These are phyloP conservation scores for Lampris megalopsis DNA, from an alignment of 2,113 vertebrate genomes.

Conservation along the genomic window DNA sequence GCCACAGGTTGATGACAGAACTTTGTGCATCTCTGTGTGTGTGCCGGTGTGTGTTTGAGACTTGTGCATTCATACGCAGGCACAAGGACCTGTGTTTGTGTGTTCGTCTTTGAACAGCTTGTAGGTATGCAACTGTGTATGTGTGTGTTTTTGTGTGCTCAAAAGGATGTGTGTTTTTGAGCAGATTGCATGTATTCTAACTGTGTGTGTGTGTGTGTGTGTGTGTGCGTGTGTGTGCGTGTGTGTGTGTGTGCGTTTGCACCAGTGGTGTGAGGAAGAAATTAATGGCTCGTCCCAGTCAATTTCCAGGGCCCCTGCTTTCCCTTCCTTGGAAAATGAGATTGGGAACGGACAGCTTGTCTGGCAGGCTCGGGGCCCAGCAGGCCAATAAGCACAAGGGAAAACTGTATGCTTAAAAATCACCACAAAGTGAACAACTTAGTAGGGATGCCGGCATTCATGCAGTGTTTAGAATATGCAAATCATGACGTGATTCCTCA, in stretches of 20 bases:
- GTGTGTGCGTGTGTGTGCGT: not conserved
- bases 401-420: not conserved
- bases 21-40: conserved; percentile 28
- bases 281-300: conserved; percentile 33
- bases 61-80: not conserved
- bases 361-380: not conserved
- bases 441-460: not conserved
- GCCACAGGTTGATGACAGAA: conserved; percentile 42
- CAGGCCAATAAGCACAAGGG: not conserved
- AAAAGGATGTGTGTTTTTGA: not conserved
- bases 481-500: no score
- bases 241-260: not conserved
- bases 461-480: not conserved
- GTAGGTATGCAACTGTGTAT: no score
- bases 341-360: conserved; percentile 14
- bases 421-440: not conserved
- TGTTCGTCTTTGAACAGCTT: not conserved
- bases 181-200: not conserved
- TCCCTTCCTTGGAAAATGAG: conserved; percentile 1
- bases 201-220: not conserved
- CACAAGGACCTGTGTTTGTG: no score
- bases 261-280: not conserved
- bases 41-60: not conserved
- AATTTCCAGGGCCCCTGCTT: conserved; percentile 16
- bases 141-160: not conserved